Percentiles rank a stretch among this genome's conserved stretches.
phyloP scores from a whole-genome alignment of 2,797 vertebrate genomes.

The Pipistrellus kuhlii region DNA sequence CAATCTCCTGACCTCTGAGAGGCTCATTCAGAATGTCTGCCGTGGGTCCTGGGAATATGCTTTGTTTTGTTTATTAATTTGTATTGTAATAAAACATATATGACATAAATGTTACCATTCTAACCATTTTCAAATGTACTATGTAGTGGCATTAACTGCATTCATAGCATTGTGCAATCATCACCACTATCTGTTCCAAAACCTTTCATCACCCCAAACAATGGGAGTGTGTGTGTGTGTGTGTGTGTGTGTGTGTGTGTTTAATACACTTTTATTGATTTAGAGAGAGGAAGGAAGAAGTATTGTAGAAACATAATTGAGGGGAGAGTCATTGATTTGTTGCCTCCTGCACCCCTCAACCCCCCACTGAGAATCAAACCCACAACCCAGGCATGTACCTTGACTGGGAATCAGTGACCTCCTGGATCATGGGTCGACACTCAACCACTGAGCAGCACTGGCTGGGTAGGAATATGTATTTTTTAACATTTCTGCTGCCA shows the following conservation, averaged over 20 bases:
- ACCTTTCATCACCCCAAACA: not conserved
- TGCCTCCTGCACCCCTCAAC: not conserved
- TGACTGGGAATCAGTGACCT: not conserved
- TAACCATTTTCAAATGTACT: not conserved
- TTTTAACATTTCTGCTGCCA: not conserved
- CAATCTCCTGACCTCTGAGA: not conserved
- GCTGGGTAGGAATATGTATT: not conserved
- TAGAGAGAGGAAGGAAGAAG: not conserved
- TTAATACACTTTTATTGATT: not conserved
- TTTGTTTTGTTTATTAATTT: not conserved
- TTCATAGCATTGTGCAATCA: not conserved
- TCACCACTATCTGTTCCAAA: not conserved
- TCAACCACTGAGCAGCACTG: not conserved
- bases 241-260: not conserved
- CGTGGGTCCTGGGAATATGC: not conserved
- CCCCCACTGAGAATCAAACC: not conserved
- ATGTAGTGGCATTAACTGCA: not conserved
- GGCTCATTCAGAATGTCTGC: not conserved
- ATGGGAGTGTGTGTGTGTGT: not conserved
- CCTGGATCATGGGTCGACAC: accelerated
- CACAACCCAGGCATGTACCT: not conserved
- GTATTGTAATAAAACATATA: not conserved
- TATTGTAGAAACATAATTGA: not conserved
- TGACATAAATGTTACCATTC: constrained; percentile 9
- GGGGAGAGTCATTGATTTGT: not conserved